Conservation (phyloP, 2,797 vertebrate genomes). For the Ciconia nigra region DNA sequence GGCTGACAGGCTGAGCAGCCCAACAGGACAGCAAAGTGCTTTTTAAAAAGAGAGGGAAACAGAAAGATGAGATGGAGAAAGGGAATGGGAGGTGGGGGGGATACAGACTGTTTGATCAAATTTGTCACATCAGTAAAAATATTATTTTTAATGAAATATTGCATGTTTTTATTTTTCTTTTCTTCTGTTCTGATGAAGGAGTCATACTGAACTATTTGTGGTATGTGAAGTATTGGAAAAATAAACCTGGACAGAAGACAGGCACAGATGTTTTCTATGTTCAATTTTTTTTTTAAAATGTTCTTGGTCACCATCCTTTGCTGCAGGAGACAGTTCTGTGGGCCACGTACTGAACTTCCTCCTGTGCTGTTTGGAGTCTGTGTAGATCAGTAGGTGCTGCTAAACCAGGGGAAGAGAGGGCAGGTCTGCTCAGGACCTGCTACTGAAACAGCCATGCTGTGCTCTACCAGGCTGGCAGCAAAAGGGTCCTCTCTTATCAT, state of each 20-base stretch:
- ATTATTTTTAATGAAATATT: constrained; percentile 59
- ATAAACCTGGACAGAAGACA: constrained; percentile 59
- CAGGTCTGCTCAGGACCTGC: background rate
- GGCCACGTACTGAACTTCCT: background rate
- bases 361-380: background rate
- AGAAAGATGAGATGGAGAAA: background rate
- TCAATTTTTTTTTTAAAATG: background rate
- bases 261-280: constrained; percentile 67
- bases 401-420: background rate
- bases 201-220: constrained; percentile 53
- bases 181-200: constrained; percentile 43
- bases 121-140: constrained; percentile 45
- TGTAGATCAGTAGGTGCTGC: background rate
- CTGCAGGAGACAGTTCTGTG: background rate
- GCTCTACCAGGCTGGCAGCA: background rate
- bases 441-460: background rate
- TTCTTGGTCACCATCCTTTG: background rate
- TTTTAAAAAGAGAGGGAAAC: constrained; percentile 22
- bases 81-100: background rate
- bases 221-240: constrained; percentile 73
- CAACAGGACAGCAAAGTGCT: background rate
- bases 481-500: background rate
- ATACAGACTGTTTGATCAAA: constrained; percentile 3
- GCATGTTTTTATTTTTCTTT: constrained; percentile 54
- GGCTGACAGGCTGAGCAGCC: background rate